Conservation (phyloP, 2,888 invertebrate genomes). For the Crepidodera aurea region DNA sequence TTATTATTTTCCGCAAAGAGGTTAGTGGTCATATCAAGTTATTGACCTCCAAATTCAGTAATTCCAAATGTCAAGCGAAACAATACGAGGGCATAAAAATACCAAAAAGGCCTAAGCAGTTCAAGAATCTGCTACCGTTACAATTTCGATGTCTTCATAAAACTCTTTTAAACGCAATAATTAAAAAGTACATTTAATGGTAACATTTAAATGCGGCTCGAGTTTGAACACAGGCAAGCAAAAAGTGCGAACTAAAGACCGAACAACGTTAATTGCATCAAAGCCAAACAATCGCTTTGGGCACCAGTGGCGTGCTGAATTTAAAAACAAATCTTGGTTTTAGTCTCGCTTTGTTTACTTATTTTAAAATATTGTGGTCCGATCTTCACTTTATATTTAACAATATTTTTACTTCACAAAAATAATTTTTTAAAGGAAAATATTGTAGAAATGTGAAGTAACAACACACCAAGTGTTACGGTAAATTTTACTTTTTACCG, state of each 20-base stretch:
- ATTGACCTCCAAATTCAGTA: conserved; percentile 35
- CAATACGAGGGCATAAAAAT: conserved; percentile 31
- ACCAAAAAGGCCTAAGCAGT: conserved; percentile 28
- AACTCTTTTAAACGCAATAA: conserved; percentile 45
- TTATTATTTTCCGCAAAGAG: too few relatives aligned
- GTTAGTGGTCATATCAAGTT: conserved; percentile 36
- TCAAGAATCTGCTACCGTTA: conserved; percentile 40
- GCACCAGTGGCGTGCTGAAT: conserved; percentile 19
- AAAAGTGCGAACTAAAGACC: conserved; percentile 51
- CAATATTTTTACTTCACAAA: too few relatives aligned
- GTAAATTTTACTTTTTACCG: too few relatives aligned
- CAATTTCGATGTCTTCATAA: conserved; percentile 57
- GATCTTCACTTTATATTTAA: too few relatives aligned
- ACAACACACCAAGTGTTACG: too few relatives aligned
- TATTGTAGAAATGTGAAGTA: too few relatives aligned
- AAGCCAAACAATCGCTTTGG: conserved; percentile 52
- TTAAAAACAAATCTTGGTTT: too few relatives aligned
- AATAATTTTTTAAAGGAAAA: too few relatives aligned
- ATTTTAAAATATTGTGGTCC: too few relatives aligned
- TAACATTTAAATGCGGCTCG: conserved; percentile 56
- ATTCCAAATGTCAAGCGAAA: conserved; percentile 8
- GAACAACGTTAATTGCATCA: conserved; percentile 53
- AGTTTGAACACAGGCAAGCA: conserved; percentile 50
- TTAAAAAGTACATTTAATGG: conserved; percentile 52
- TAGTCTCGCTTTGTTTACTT: too few relatives aligned